A percentile compares a stretch with the other conserved stretches of the same genome.
Evolutionary conservation across 2,888 invertebrate species (phyloP).

Genomic region (Calameuta idolon): DNA sequence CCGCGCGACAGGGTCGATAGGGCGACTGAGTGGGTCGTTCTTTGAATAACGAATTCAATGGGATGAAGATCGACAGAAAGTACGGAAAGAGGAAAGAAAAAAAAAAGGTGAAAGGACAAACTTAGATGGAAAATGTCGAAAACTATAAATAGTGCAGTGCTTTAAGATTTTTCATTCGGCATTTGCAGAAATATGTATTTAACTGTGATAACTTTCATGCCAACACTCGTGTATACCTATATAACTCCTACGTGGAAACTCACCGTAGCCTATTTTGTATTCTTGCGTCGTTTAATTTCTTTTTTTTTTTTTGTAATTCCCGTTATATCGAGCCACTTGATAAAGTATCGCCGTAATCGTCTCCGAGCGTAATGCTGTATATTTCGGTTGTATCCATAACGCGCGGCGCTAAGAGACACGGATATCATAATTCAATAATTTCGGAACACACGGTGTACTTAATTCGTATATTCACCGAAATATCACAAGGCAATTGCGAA

Average conservation of each 20-base stretch:
- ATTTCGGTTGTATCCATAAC: too few relatives aligned
- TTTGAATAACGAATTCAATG: too few relatives aligned
- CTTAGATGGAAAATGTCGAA: conserved; percentile 18
- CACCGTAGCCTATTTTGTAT: conserved; percentile 4
- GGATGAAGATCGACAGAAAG: too few relatives aligned
- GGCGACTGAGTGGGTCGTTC: too few relatives aligned
- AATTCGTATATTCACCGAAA: background rate
- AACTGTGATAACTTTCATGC: conserved; percentile 57
- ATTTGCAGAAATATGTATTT: conserved; percentile 47
- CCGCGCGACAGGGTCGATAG: too few relatives aligned
- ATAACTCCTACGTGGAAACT: conserved; percentile 16
- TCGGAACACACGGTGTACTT: conserved; percentile 1
- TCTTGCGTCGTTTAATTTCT: conserved; percentile 1
- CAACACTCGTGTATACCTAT: conserved; percentile 34
- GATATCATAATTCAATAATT: background rate
- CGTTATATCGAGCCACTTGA: too few relatives aligned
- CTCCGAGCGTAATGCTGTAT: too few relatives aligned
- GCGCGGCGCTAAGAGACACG: background rate
- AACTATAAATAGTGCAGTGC: conserved; percentile 27
- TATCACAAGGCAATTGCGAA: too few relatives aligned
- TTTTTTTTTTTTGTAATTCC: background rate
- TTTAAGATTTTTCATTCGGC: conserved; percentile 40
- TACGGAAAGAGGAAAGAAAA: too few relatives aligned
- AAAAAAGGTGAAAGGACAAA: conserved; percentile 1
- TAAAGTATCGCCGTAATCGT: too few relatives aligned